Base-by-base conservation (phyloP, 2,113 vertebrate genomes). In the Anoplopoma fimbria region DNA sequence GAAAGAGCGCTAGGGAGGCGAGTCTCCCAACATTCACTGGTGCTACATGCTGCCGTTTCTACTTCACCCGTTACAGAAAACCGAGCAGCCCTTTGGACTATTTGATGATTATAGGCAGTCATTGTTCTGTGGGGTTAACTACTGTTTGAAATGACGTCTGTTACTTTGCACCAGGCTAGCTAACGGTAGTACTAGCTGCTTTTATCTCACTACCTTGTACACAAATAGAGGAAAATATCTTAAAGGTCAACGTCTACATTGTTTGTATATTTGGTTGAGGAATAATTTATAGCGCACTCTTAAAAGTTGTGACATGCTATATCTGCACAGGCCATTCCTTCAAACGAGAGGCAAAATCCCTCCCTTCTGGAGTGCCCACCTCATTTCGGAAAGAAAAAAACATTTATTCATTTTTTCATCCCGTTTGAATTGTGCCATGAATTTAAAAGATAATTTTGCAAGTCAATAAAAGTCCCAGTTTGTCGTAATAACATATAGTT, bases 11-110 rank as follows among this genome's bases (percentile, higher is more conserved):
- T 25, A 34, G 47, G 67, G 73, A 64, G 31, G 58, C 15, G 31
- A 34, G 13, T 68, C 29, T 27, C 23, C 27, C 19, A 1, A 71
- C 68, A 47, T 51, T 71, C 53, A 58, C 58, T 83, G 89, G 70
- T 89, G 87, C 83, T 85, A 81, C 75, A 53, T 81, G 74, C 75
- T 81, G 67, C 62, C 25, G 49, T 65, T 53, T 69, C 72, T 81
- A 77, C 69, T 69, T 45, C 6, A 77, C 75, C 64, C 80, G 84
- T 76, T 77, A 58, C 73, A 67, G 45, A 49, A 34, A 29, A 62
- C 67, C 9, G 14, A 75, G 75, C 75, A 71, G 75, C 67, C 77
- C 75, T 75, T 77, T 74, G 58, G 65, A 72, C 36, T 69, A 6
- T 74, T 40, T 55, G 38, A 19, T 77, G 31, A 45, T 45, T 19